Conservation (phyloP, 1,140 invertebrate genomes). For the Notospermus geniculatus region DNA sequence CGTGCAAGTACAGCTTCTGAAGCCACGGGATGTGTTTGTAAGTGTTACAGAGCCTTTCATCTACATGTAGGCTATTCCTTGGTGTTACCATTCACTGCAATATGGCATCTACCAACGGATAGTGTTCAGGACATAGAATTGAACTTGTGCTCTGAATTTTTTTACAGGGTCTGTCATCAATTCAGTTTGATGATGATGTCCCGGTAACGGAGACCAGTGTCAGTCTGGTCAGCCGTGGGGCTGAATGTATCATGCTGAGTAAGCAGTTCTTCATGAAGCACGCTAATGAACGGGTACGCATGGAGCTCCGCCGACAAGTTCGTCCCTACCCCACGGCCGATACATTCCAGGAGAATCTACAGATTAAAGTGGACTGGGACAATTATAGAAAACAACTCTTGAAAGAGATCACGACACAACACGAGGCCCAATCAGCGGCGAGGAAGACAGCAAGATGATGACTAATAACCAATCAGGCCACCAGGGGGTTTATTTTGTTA, state of each 20-base stretch:
- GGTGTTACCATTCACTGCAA: too few species aligned
- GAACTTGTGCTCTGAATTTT: not conserved
- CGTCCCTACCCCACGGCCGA: conserved; percentile 40
- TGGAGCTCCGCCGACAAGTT: conserved; percentile 30
- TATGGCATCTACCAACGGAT: too few species aligned
- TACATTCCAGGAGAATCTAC: conserved; percentile 43
- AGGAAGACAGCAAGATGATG: too few species aligned
- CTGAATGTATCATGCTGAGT: conserved; percentile 48
- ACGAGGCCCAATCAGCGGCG: too few species aligned
- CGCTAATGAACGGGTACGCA: conserved; percentile 36
- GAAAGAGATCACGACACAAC: not conserved
- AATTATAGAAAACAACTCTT: conserved; percentile 25
- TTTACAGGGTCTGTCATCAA: conserved; percentile 36
- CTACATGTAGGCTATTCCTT: too few species aligned
- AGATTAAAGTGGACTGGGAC: conserved; percentile 44
- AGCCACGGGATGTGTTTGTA: conserved; percentile 46
- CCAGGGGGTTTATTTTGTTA: too few species aligned
- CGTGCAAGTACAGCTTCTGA: conserved; percentile 39
- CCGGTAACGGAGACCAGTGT: conserved; percentile 29
- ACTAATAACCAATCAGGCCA: too few species aligned
- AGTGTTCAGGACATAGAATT: too few species aligned
- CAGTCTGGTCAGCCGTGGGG: conserved; percentile 47
- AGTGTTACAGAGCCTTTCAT: conserved; percentile 23
- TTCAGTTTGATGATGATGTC: conserved; percentile 32
- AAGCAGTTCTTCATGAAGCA: conserved; percentile 44